Conservation (phyloP, 37 sponge, comb jelly and placozoan genomes). For the Oscarella lobularis region DNA sequence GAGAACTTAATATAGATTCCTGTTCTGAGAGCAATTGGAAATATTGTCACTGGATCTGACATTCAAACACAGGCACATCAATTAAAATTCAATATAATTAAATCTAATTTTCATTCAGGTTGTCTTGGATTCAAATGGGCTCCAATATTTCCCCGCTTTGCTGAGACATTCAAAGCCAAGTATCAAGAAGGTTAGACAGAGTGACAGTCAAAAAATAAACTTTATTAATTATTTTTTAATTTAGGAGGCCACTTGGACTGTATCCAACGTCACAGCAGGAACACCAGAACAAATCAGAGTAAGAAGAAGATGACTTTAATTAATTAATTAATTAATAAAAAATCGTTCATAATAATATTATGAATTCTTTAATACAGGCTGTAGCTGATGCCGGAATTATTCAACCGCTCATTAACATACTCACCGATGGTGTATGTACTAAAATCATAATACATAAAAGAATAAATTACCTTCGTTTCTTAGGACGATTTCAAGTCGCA, state of each 20-base stretch:
- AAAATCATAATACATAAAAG: too few relatives aligned
- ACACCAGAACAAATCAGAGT: conserved; percentile 67
- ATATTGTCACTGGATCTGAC: conserved; percentile 93
- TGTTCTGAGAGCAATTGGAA: conserved; percentile 78
- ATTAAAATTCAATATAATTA: too few relatives aligned
- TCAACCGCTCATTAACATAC: conserved; percentile 54
- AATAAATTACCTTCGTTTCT: not conserved
- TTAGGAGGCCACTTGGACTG: conserved; percentile 95
- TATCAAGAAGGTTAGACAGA: conserved; percentile 93
- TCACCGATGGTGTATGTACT: not conserved
- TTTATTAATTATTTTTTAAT: too few relatives aligned
- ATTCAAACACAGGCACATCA: conserved; percentile 81
- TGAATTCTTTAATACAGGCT: conserved; percentile 22
- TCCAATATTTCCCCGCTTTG: conserved; percentile 39
- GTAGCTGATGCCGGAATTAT: conserved; percentile 68
- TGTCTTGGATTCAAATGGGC: conserved; percentile 48
- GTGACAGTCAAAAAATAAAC: not conserved
- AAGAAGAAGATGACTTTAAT: too few relatives aligned
- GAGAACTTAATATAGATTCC: conserved; percentile 44
- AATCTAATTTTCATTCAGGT: too few relatives aligned
- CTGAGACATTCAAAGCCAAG: conserved; percentile 56
- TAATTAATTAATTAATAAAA: too few relatives aligned
- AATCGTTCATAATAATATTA: too few relatives aligned
- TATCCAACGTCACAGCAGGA: conserved; percentile 98
- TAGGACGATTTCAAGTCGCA: conserved; percentile 85